phyloP scores from a whole-genome alignment of 2,797 vertebrate species.

The Steatocranus sp. region DNA sequence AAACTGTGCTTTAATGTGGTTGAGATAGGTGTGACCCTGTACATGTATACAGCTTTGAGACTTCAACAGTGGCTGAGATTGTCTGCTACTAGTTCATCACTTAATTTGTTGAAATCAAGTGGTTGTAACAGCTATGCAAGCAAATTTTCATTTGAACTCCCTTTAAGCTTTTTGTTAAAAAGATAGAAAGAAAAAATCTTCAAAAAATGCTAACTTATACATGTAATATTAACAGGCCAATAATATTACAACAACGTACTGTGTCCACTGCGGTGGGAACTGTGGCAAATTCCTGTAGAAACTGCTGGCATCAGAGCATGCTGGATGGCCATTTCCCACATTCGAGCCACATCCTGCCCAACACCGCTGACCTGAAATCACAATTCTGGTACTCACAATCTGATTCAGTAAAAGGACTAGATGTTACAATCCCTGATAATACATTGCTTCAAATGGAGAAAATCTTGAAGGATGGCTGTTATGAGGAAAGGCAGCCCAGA shows the following conservation, averaged over 20 bases:
- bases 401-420: neutral
- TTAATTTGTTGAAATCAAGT: neutral
- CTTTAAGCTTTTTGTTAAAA: neutral
- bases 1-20: neutral
- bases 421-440: neutral
- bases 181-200: neutral
- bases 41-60: neutral
- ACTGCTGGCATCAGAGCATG: conserved; percentile 95
- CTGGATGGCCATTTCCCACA: conserved; percentile 97
- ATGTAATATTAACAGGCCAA: neutral
- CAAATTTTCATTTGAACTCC: neutral
- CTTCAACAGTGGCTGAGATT: neutral
- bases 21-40: neutral
- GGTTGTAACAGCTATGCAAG: neutral
- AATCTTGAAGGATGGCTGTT: neutral
- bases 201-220: neutral
- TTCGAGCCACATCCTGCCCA: conserved; percentile 86
- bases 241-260: conserved; percentile 61
- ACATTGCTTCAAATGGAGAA: neutral
- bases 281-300: conserved; percentile 82
- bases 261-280: conserved; percentile 79
- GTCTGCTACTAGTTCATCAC: neutral
- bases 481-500: neutral
- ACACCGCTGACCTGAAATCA: conserved; percentile 75
- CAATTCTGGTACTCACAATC: neutral